Evolutionary conservation across 2,797 vertebrate genomes (phyloP).

Genomic region (Acipenser oxyrinchus): DNA sequence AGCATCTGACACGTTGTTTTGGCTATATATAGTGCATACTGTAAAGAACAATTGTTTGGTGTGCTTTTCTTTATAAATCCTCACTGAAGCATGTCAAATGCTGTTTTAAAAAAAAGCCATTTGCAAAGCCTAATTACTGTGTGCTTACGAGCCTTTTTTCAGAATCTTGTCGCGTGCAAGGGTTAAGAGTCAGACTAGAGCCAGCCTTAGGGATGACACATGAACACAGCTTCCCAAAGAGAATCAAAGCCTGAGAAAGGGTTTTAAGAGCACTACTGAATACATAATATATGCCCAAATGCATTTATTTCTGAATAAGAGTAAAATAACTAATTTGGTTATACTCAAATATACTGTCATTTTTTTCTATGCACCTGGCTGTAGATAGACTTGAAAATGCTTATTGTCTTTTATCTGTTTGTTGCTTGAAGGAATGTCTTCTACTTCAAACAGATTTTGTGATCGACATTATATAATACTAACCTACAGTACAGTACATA

Average conservation of each 20-base stretch:
- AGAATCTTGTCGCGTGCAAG: not conserved
- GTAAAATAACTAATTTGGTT: not conserved
- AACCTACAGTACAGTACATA: not conserved
- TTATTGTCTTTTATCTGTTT: slow-evolving; percentile 28
- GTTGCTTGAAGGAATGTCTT: slow-evolving; percentile 27
- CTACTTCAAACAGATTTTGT: slow-evolving; percentile 20
- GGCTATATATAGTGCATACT: too few species aligned
- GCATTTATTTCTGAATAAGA: not conserved
- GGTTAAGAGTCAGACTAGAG: slow-evolving; percentile 16
- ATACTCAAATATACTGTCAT: not conserved
- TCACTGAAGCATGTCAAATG: slow-evolving; percentile 9
- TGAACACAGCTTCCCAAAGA: not conserved
- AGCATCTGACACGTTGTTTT: too few species aligned
- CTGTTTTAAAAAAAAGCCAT: not conserved
- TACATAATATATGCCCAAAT: not conserved
- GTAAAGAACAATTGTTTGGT: too few species aligned
- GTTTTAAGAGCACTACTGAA: not conserved
- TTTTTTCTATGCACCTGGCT: not conserved
- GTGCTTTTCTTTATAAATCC: slow-evolving; percentile 5
- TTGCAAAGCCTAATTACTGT: slow-evolving; percentile 3
- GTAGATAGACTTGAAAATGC: slow-evolving; percentile 39
- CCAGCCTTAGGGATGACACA: too few species aligned
- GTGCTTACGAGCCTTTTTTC: slow-evolving; percentile 5
- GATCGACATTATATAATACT: not conserved
- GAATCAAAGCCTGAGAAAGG: not conserved